A percentile compares a stretch with the other conserved stretches of the same genome.
phyloP scores from a whole-genome alignment of 2,888 invertebrate genomes.

The Scrobipalpa costella region DNA sequence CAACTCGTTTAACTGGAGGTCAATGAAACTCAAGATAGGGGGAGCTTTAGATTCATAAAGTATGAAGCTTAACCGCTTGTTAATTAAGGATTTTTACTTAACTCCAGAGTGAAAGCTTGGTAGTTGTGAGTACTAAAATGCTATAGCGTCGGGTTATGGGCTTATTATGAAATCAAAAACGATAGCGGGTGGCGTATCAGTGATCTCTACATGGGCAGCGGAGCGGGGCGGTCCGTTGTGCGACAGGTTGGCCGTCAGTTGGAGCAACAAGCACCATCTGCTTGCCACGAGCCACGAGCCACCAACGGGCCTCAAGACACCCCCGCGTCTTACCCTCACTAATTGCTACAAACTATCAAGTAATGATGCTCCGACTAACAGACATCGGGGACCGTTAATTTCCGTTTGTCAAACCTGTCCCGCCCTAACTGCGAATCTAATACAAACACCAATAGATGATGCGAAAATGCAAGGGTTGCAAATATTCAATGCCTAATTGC shows the following conservation, averaged over 20 bases:
- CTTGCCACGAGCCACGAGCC: slow-evolving; percentile 46
- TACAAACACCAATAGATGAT: slow-evolving; percentile 46
- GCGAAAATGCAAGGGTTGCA: slow-evolving; percentile 75
- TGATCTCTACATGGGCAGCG: slow-evolving; percentile 68
- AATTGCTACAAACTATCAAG: slow-evolving; percentile 56
- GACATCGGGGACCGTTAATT: slow-evolving; percentile 74
- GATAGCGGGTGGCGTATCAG: slow-evolving; percentile 56
- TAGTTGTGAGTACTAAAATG: slow-evolving; percentile 28
- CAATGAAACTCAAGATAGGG: slow-evolving; percentile 53
- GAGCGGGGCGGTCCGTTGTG: slow-evolving; percentile 75
- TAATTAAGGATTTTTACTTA: slow-evolving; percentile 33
- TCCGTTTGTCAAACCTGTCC: slow-evolving; percentile 75
- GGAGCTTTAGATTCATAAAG: slow-evolving; percentile 48
- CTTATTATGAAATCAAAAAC: slow-evolving; percentile 65
- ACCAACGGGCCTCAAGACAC: slow-evolving; percentile 64
- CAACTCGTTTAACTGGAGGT: slow-evolving; percentile 50
- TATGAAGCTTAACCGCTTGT: slow-evolving; percentile 37
- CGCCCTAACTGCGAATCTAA: slow-evolving; percentile 56
- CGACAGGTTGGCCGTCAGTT: slow-evolving; percentile 79
- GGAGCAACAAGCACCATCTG: slow-evolving; percentile 75
- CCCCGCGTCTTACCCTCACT: slow-evolving; percentile 73
- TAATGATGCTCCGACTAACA: slow-evolving; percentile 61
- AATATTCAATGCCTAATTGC: slow-evolving; percentile 69
- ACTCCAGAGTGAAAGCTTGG: slow-evolving; percentile 33
- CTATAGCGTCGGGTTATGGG: slow-evolving; percentile 20